phyloP scores from a whole-genome alignment of 2,113 vertebrate species.

The Danio rerio region DNA sequence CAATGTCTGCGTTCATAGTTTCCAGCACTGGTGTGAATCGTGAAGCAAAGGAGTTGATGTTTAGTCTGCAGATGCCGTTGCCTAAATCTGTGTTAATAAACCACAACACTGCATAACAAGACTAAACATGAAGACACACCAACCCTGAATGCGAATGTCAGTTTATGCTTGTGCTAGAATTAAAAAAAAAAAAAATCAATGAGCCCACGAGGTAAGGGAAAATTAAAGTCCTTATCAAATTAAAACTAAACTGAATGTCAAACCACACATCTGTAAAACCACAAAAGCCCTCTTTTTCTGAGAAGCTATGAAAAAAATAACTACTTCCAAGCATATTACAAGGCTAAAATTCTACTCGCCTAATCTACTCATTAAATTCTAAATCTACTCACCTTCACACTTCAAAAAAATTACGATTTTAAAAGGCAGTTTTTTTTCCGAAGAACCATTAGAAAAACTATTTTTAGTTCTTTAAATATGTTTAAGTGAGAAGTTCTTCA shows the following conservation, averaged over 20 bases:
- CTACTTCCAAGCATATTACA: background rate
- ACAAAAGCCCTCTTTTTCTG: slow-evolving; percentile 6
- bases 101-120: slow-evolving; percentile 27
- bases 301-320: background rate
- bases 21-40: background rate
- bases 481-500: too few relatives aligned
- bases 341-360: too few relatives aligned
- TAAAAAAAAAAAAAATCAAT: background rate
- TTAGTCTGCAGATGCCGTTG: slow-evolving; percentile 20
- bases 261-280: background rate
- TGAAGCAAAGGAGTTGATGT: slow-evolving; percentile 1
- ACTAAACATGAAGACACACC: slow-evolving; percentile 33
- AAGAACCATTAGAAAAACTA: too few relatives aligned
- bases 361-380: too few relatives aligned
- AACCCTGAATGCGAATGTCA: background rate
- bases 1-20: slow-evolving; percentile 23
- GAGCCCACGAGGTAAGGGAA: background rate
- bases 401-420: too few relatives aligned
- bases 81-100: slow-evolving; percentile 32
- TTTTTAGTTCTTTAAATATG: too few relatives aligned
- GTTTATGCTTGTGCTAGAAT: background rate
- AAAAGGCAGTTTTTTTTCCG: too few relatives aligned
- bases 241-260: background rate
- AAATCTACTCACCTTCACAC: too few relatives aligned
- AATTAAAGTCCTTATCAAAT: background rate